Conservation (phyloP, 2,888 invertebrate genomes). For the Sinohyriopsis cumingii region DNA sequence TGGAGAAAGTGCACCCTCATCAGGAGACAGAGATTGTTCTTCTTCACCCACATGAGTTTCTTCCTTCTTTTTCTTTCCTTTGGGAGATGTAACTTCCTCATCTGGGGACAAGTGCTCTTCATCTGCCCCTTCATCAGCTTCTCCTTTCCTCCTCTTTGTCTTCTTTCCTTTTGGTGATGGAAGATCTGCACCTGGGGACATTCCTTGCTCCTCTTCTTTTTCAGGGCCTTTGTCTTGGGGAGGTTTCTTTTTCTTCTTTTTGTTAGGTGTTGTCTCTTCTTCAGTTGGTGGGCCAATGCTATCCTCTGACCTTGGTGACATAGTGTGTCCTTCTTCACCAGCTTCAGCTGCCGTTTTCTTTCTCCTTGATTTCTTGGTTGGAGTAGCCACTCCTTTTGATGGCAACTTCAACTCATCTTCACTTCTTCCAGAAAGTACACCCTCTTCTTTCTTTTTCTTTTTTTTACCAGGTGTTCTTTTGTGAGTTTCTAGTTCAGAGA, state of each 20-base stretch:
- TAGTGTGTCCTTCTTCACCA: conserved; percentile 16
- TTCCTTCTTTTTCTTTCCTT: conserved; percentile 31
- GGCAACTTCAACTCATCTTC: too few relatives aligned
- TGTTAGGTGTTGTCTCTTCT: conserved; percentile 15
- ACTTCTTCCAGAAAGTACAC: neutral
- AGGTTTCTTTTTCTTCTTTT: conserved; percentile 26
- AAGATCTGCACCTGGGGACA: conserved; percentile 29
- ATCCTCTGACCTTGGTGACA: conserved; percentile 19
- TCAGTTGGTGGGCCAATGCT: neutral
- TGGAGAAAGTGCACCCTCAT: conserved; percentile 23
- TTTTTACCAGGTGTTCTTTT: conserved; percentile 32
- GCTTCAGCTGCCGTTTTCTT: conserved; percentile 41
- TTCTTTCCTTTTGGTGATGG: conserved; percentile 32
- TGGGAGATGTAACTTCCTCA: conserved; percentile 30
- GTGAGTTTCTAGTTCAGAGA: conserved; percentile 37
- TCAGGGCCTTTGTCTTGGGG: conserved; percentile 8
- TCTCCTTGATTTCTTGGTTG: conserved; percentile 15
- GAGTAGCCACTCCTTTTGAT: too few relatives aligned
- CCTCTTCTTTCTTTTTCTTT: conserved; percentile 34
- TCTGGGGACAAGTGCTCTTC: conserved; percentile 25
- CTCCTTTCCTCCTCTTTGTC: conserved; percentile 29
- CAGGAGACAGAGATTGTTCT: conserved; percentile 22
- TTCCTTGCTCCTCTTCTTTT: conserved; percentile 26
- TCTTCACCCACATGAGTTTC: conserved; percentile 21
- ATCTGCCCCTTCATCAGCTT: conserved; percentile 14